Percentiles rank a stretch among this genome's conserved stretches.
These are phyloP conservation scores for Muscina levida DNA, from an alignment of 2,888 invertebrate species.

Conservation along the genomic window DNA sequence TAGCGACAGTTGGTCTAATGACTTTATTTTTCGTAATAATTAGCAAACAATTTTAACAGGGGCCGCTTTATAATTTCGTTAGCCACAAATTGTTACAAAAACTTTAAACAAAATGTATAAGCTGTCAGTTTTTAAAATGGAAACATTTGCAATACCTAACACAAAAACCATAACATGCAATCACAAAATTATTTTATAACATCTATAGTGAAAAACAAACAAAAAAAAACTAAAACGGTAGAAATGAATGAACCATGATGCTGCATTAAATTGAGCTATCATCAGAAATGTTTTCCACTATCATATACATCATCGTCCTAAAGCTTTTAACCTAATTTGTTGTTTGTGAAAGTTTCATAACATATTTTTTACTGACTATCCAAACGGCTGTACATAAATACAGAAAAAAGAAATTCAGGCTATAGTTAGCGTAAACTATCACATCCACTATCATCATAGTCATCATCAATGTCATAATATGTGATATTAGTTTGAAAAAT, in stretches of 20 bases:
- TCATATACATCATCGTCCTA: not conserved
- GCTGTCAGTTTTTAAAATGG: too few species aligned
- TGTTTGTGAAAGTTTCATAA: constrained; percentile 39
- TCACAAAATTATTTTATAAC: constrained; percentile 1
- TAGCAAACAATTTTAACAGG: not conserved
- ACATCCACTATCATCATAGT: constrained; percentile 7
- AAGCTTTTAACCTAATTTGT: constrained; percentile 53
- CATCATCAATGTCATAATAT: constrained; percentile 38
- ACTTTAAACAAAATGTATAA: constrained; percentile 17
- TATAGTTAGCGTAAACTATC: not conserved
- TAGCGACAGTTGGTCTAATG: constrained; percentile 34
- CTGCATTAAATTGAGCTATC: constrained; percentile 3
- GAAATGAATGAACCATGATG: not conserved
- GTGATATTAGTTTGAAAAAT: constrained; percentile 9
- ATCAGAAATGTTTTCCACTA: not conserved
- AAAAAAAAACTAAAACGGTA: constrained; percentile 15
- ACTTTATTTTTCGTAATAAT: constrained; percentile 15
- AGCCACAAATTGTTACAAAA: constrained; percentile 17
- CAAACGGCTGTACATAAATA: not conserved
- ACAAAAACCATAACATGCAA: constrained; percentile 31
- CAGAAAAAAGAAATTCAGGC: not conserved
- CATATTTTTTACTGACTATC: not conserved
- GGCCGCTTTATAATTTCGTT: constrained; percentile 15
- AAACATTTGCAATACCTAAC: not conserved
- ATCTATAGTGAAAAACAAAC: not conserved